Evolutionary conservation across 2,888 invertebrate species (phyloP), one percentile per base, ranked within the genome.

Genomic region (Rotaria macrura): DNA sequence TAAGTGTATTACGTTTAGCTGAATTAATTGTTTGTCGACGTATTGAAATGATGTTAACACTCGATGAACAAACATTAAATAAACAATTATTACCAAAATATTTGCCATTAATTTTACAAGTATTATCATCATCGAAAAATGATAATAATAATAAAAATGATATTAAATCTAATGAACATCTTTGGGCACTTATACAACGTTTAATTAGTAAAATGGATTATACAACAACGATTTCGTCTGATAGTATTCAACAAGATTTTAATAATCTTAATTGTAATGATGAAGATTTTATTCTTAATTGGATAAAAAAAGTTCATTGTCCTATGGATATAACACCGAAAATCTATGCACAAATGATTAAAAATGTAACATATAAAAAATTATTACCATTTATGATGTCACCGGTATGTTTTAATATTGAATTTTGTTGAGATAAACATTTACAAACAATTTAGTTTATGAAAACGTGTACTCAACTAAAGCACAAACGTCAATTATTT

Each of bases 1-100:
- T 94, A 52, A 93, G 94, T 0, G 89, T 94, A 43, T 92, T 93
- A 1, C 92, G 94, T 87, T 91, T 93, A 89, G 94, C 94, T 85
- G 93, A 94, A n/a, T 93, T 93, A 88, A 92, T 95, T 85, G 94
- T 94, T 0, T 93, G 94, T 89, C 89, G 90, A 40, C 92, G 94
- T 87, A 93, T 94, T 74, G 94, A 93, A 89, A 92, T 93, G 87
- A 90, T 95, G n/a, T 92, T 94, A 87, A 93, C 94, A 0, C 94
- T 94, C 17, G 88, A 88, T 72, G 87, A 43, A 43, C 74, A 43
- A 40, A 25, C 14, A 12, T 29, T 84, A 38, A 9, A 52, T 49
- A 38, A 49, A 4, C 52, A 55, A 84, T 34, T 54, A 12, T 25
- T 52, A 12, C 84, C 54, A 84, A 52, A 52, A 84, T 5, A 84